These are phyloP conservation scores for Mionectes olivaceus DNA, from an alignment of 2,797 vertebrate species.

Conservation along the genomic window DNA sequence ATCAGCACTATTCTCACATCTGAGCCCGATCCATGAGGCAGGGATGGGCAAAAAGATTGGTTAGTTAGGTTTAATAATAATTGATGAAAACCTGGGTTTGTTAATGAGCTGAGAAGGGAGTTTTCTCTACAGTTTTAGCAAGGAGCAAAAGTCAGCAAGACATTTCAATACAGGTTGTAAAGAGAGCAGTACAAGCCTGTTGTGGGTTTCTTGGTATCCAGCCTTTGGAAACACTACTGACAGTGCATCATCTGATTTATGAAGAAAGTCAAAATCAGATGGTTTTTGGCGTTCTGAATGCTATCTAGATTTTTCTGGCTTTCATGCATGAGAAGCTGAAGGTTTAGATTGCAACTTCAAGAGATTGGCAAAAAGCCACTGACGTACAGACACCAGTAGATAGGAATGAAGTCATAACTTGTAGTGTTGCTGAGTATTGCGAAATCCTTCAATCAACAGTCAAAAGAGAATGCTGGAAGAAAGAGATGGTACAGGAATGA, in stretches of 20 bases:
- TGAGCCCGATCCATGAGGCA: not conserved
- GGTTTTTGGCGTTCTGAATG: not conserved
- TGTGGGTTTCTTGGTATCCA: not conserved
- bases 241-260: not conserved
- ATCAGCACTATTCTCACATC: not conserved
- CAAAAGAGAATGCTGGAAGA: not conserved
- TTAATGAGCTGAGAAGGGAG: not conserved
- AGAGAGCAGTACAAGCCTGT: rapidly evolving
- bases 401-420: conserved; percentile 16
- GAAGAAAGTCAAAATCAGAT: not conserved
- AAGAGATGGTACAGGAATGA: not conserved
- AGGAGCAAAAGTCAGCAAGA: not conserved
- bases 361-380: not conserved
- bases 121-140: not conserved
- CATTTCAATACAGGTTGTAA: not conserved
- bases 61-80: not conserved
- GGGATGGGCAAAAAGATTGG: not conserved
- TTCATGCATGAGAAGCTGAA: conserved; percentile 8
- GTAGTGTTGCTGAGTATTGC: not conserved
- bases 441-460: not conserved
- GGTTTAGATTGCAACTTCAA: not conserved
- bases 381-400: not conserved
- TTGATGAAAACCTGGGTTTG: not conserved
- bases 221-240: not conserved
- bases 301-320: conserved; percentile 6